Evolutionary conservation across 1,140 invertebrate genomes (phyloP).

Genomic region (Akabosia matsudoensis): DNA sequence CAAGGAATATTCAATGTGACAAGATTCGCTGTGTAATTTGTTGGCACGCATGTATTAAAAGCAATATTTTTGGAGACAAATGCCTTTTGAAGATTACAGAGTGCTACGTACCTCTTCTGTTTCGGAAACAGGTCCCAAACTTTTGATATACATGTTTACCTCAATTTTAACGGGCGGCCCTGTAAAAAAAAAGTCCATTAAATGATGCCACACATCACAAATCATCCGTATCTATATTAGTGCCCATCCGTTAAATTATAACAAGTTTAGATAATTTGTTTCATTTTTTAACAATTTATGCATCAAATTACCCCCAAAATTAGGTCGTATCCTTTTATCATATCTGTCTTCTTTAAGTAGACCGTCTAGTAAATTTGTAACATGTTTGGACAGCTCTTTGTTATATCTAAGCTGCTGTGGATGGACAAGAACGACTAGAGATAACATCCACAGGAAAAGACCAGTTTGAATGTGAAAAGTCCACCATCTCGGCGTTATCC

Average conservation of each 20-base stretch:
- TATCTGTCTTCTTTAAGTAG: constrained; percentile 55
- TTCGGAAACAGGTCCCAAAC: constrained; percentile 58
- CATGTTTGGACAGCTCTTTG: constrained; percentile 51
- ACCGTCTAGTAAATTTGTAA: constrained; percentile 55
- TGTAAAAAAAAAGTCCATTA: constrained; percentile 48
- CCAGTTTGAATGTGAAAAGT: background rate
- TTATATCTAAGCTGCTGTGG: constrained; percentile 34
- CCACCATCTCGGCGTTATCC: background rate
- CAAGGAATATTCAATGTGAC: no score
- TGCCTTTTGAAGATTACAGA: background rate
- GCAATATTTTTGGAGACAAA: background rate
- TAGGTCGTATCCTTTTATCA: constrained; percentile 57
- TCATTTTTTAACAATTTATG: background rate
- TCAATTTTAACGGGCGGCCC: constrained; percentile 53
- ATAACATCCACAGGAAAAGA: background rate
- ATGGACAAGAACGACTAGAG: constrained; percentile 7
- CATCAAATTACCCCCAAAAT: constrained; percentile 54
- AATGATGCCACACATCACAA: no score
- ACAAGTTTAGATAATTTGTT: no score
- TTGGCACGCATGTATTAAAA: background rate
- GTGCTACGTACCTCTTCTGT: constrained; percentile 56
- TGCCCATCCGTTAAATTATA: no score
- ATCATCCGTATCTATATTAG: no score
- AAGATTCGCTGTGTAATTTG: no score
- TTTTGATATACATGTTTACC: constrained; percentile 57